Percentiles rank a stretch among this genome's conserved stretches.
Conservation (phyloP, 1,140 invertebrate genomes). For the Rhopalosiphum maidis region DNA sequence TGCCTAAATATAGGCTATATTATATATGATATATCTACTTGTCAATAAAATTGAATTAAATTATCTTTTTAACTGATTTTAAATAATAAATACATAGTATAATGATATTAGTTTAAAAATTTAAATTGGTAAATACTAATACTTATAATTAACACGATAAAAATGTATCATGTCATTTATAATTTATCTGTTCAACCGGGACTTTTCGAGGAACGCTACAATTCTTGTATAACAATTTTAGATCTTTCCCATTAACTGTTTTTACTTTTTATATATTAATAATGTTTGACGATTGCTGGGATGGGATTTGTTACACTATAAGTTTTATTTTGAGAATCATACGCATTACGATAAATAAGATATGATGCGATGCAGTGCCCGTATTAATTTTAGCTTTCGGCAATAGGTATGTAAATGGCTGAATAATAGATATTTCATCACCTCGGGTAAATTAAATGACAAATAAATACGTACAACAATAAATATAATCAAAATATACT, state of each 20-base stretch:
- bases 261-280: neutral
- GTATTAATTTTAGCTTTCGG: conserved; percentile 12
- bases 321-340: conserved; percentile 2
- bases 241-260: neutral
- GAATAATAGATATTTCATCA: neutral
- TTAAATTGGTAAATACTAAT: no score
- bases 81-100: no score
- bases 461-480: neutral
- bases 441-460: neutral
- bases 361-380: neutral
- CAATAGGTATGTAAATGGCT: neutral
- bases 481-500: neutral
- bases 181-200: no score
- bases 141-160: no score
- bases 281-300: neutral
- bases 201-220: no score
- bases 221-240: neutral
- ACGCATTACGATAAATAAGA: neutral
- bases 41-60: no score
- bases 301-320: neutral
- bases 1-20: no score
- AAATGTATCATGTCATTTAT: no score
- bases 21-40: no score
- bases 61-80: no score
- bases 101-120: no score